Evolutionary conservation across 2,888 invertebrate species (phyloP), one percentile per base, ranked within the genome.

Genomic region (Lysandra bellargus): DNA sequence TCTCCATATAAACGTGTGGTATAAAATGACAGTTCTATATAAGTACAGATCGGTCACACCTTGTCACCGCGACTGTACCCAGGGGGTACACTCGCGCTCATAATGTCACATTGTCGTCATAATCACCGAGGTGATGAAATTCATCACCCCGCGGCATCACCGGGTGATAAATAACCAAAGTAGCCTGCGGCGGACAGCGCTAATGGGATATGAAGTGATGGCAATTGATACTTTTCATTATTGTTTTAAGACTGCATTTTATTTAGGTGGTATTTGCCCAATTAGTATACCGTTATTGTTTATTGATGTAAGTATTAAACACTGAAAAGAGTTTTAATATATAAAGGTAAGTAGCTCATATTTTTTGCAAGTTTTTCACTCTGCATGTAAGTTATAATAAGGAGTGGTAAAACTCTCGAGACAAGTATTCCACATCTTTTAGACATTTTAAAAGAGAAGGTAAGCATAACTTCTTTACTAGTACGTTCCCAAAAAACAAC

Each of bases 141-240:
- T 69, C 14, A 69, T 69, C 69, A 33, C 69, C 69, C 69, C 69
- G 69, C 14, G 33, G 69, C 69, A 14, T 69, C 33, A 69, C 33
- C 14, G 33, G 69, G 69, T 69, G 69, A 69, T 69, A 37, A 69
- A 37, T 69, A 69, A 69, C 69, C 69, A 69, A 69, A 69, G 69
- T 37, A 69, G 69, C 69, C 69, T 5, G 23, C 69, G 12, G 69
- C 30, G 33, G 33, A 69, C 69, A 14, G 9, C 14, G 30, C 69
- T 33, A 69, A 69, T 69, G 37, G 23, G 64, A 64, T 64, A 5
- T 37, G 2, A 69, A 69, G 33, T 69, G 69, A 69, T 33, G 33
- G 14, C 14, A 14, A 69, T 12, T 69, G 9, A 69, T 12, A 30
- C 30, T 30, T 30, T 69, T 12, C 61, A 61, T 61, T 23, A 61